Evolutionary conservation across 2,113 vertebrate species (phyloP).

Genomic region (Sander lucioperca): DNA sequence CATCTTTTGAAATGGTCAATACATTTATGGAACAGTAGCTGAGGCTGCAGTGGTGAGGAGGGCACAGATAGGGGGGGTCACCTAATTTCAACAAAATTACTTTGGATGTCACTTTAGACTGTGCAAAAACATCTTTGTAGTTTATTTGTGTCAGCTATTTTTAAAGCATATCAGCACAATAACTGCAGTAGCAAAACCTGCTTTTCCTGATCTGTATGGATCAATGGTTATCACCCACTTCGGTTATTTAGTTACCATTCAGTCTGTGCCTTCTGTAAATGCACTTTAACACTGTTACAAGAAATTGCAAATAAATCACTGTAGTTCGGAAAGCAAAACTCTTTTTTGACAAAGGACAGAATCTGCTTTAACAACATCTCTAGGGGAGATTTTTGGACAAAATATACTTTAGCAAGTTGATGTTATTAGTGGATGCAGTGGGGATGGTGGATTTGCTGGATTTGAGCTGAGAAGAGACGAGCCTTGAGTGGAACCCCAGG

Average conservation of each 20-base stretch:
- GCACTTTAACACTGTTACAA: not conserved
- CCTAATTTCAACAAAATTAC: not conserved
- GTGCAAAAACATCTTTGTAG: not conserved
- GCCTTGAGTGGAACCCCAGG: conserved; percentile 76
- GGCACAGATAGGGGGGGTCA: conserved; percentile 17
- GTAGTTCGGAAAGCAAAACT: conserved; percentile 6
- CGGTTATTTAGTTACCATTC: conserved; percentile 17
- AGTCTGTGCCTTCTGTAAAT: not conserved
- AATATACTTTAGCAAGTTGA: conserved; percentile 56
- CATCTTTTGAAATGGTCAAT: conserved; percentile 79
- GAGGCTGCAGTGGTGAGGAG: not conserved
- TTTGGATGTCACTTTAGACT: not conserved
- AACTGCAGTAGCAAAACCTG: not conserved
- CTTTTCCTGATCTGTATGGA: not conserved
- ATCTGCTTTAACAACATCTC: conserved; percentile 34
- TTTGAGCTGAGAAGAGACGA: conserved; percentile 63
- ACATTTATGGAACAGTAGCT: conserved; percentile 56
- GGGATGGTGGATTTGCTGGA: conserved; percentile 65
- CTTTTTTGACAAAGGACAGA: conserved; percentile 21
- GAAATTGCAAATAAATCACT: conserved; percentile 4
- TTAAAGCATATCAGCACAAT: not conserved
- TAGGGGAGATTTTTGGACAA: conserved; percentile 31
- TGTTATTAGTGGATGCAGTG: conserved; percentile 57
- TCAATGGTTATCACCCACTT: not conserved
- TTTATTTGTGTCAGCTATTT: not conserved